Evolutionary conservation across 2,888 invertebrate species (phyloP), one percentile per base, ranked within the genome.

Genomic region (Tetanocera ferruginea): DNA sequence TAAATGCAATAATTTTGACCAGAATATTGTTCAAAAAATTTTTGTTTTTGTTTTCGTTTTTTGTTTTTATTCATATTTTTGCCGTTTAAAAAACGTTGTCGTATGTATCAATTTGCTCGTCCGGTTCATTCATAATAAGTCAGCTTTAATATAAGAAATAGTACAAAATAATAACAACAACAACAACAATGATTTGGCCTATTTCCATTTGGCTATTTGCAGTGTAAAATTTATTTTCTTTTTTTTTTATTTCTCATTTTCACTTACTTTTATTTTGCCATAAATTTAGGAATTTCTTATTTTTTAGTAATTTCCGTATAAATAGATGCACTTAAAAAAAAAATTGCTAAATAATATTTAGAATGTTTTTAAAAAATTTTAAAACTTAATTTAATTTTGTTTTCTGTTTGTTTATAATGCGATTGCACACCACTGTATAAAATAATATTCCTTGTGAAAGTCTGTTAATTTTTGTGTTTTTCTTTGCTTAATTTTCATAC

Each of bases 131-230:
- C 19, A 5, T 52, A 8, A 52, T 52, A 52, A 52, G n/a, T 17
- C 52, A 62, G 43, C 19, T 43, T 75, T 31, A 64, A 62, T 8
- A 77, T 5, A 70, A 75, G 49, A 52, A 28, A 75, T 9, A 51
- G 14, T 37, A 34, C 52, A 70, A 71, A 78, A 51, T 55, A 64
- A 51, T 52, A 66, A 71, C 55, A 66, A 19, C 9, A 28, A 73
- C 51, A 79, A 78, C 75, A 80, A 78, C 81, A 80, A 84, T 82
- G 82, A 85, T 85, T 81, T 85, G 83, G 83, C 84, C 83, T 82
- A 81, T 81, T 81, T 83, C 80, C 77, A 31, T 72, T 67, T 78
- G 70, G 75, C 70, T 60, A 57, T 37, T n/a, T 14, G n/a, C 55
- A 64, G 66, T 55, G 64, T 73, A 57, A 64, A 52, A 74, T 70